Evolutionary conservation across 2,797 vertebrate species (phyloP).

Genomic region (Stomatorhinus walkeri): DNA sequence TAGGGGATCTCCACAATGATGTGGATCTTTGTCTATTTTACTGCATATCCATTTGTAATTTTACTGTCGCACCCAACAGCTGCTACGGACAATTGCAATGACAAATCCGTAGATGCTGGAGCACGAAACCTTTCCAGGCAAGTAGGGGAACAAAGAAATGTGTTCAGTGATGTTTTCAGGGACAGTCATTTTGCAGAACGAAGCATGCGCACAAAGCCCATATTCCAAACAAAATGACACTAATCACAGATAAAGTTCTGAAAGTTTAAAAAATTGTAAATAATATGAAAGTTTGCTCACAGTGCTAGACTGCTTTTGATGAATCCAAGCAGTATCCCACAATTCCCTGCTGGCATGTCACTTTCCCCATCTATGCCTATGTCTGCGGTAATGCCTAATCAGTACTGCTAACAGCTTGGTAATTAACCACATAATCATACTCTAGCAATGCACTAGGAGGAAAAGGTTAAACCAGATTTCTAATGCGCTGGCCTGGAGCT

Average conservation of each 20-base stretch:
- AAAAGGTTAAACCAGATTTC: conserved; percentile 47
- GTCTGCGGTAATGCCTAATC: conserved; percentile 42
- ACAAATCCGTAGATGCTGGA: neutral
- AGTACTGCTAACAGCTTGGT: conserved; percentile 45
- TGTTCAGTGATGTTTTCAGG: neutral
- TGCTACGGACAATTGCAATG: neutral
- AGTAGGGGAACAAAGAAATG: neutral
- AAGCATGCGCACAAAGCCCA: neutral
- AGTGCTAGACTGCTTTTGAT: neutral
- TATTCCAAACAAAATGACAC: neutral
- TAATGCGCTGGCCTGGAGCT: conserved; percentile 40
- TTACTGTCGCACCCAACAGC: neutral
- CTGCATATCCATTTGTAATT: conserved; percentile 2
- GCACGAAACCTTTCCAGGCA: neutral
- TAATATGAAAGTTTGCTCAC: neutral
- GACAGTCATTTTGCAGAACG: neutral
- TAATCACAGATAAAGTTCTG: neutral
- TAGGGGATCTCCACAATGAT: neutral
- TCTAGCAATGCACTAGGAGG: conserved; percentile 49
- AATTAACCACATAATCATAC: conserved; percentile 54
- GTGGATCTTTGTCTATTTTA: neutral
- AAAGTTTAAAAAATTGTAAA: neutral
- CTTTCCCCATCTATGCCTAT: conserved; percentile 2
- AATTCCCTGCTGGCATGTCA: neutral
- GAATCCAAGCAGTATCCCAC: neutral